Conservation (phyloP, 2,797 vertebrate genomes). For the Sebastes wilsoni region DNA sequence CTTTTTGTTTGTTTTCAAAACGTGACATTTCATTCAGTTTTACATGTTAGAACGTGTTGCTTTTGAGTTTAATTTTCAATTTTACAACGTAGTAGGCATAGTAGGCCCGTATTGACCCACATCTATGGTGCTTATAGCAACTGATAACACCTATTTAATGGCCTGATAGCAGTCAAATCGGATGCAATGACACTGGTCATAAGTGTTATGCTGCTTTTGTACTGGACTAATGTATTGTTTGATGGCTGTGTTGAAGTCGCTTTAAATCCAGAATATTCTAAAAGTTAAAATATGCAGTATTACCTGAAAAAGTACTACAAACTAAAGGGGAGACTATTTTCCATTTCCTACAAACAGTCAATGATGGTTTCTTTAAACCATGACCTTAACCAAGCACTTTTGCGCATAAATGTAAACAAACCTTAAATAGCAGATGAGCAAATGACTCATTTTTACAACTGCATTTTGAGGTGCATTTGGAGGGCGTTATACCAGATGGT, state of each 20-base stretch:
- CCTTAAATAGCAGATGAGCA: background rate
- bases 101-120: too few relatives aligned
- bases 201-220: background rate
- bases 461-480: background rate
- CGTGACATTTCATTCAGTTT: too few relatives aligned
- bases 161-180: too few relatives aligned
- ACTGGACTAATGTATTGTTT: background rate
- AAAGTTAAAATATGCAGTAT: background rate
- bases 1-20: too few relatives aligned
- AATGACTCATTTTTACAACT: background rate
- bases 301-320: background rate
- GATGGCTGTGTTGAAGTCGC: background rate
- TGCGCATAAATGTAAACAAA: background rate
- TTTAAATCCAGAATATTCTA: background rate
- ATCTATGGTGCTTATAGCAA: too few relatives aligned
- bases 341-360: background rate
- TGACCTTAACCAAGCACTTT: background rate
- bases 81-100: too few relatives aligned
- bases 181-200: background rate
- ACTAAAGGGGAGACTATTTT: background rate
- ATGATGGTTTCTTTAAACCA: background rate
- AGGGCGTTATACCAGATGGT: background rate
- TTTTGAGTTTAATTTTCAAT: too few relatives aligned
- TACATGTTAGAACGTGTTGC: too few relatives aligned
- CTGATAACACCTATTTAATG: too few relatives aligned